Base-by-base conservation (phyloP, 2,888 invertebrate genomes). In the Eugnorisma glareosa region DNA sequence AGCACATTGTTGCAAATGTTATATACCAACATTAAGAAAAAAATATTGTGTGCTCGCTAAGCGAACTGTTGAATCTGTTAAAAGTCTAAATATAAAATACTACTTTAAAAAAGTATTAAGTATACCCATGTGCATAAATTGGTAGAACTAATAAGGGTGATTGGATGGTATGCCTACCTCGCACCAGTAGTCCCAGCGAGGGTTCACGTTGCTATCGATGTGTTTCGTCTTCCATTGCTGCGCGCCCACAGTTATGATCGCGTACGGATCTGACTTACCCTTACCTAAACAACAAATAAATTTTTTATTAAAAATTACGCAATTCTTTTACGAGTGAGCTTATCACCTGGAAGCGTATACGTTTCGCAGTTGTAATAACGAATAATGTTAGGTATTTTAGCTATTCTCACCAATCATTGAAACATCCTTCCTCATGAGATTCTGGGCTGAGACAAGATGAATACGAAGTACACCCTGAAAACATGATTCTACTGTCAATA, bases 251-350 rank as follows among this genome's bases (percentile, higher is more conserved):
- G 98, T 98, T 91, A 99, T 97, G 73, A 99, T 97, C 67, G 98
- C 98, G 94, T 99, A 99, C 7, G 99, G 99, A 97, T 99, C 99
- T 0, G 99, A 99, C 97, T 99, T 99, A 92, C 99, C 99, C 97
- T 98, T 98, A 87, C 98, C 98, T 93, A 98, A 88, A 90, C 97
- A 92, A 24, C 45, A 71, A 68, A 82, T 21, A 31, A 15, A 31
- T 71, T 21, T 51, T 24, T 18, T 43, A 43, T 31, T 28, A n/a
- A 2, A 28, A 35, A 43, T 6, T 54, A 40, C n/a, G 31, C 18
- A 31, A n/a, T 31, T 8, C 15, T 40, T 15, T 40, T 1, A 40
- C 15, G 1, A 40, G 8, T 64, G 18, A 18, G 1, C 1, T 40
- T n/a, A 15, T 4, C 8, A 40, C 8, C 8, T 2, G 40, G 8